Evolutionary conservation across 2,888 invertebrate genomes (phyloP), one percentile per base, ranked within the genome.

Genomic region (Mylabris sibirica): DNA sequence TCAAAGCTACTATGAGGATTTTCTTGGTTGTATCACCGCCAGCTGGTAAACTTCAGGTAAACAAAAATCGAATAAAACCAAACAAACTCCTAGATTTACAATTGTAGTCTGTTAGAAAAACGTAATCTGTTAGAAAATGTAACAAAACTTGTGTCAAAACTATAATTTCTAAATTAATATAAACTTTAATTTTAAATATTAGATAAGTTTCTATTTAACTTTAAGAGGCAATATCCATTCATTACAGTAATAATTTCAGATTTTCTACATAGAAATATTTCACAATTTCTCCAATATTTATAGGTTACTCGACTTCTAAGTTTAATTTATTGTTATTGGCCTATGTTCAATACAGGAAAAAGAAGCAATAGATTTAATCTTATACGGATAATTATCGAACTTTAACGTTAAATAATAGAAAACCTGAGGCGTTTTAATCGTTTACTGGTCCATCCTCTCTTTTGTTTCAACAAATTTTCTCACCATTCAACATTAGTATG

Each of bases 21-120:
- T 92, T 92, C 81, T 85, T 92, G 77, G 91, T 91, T 69, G 92
- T 92, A 14, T 92, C 92, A 67, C 92, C 92, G 63, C 91, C 91
- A 63, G 87, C 87, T 79, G 88, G 88, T 74, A 86, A 87, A 75
- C 85, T 89, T 63, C 88, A 88, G 88, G 88, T 88, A 44, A 44
- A 30, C 30, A 30, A 30, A 30, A 87, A 81, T 72, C 63, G 63
- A 44, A 49, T 20, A 34, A 34, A 26, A 35, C 30, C 12, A 22
- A n/a, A 17, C 9, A 14, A 41, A 35, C 11, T 30, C 26, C 4
- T 30, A 30, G 26, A n/a, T 30, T 30, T 30, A 5, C 26, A 30
- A 30, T 8, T 30, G 30, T 30, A 30, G 8, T 3, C 30, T 30
- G 8, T 30, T 30, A 8, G 35, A 35, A 35, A 35, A 35, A 35